Evolutionary conservation across 1,140 invertebrate genomes (phyloP).

Genomic region (Homalodisca vitripennis): DNA sequence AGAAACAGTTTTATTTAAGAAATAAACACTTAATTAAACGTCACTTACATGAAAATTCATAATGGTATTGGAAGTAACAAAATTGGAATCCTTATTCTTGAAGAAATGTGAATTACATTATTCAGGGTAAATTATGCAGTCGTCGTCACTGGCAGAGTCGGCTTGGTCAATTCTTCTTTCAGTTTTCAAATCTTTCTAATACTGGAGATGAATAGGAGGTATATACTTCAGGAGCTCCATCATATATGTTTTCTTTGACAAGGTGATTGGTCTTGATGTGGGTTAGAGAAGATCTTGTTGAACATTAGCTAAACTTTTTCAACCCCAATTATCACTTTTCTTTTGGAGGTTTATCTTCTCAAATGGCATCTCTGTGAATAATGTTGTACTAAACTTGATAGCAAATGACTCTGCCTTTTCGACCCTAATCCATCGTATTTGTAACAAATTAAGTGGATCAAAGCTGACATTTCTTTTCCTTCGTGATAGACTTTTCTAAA

Average conservation of each 20-base stretch:
- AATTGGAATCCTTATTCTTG: too few species aligned
- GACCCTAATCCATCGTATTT: conserved; percentile 23
- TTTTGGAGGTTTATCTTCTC: conserved; percentile 36
- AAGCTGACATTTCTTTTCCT: conserved; percentile 30
- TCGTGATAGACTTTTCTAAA: conserved; percentile 34
- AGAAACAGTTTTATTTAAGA: conserved; percentile 18
- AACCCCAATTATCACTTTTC: conserved; percentile 30
- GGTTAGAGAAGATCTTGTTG: conserved; percentile 36
- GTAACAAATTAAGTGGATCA: conserved; percentile 32
- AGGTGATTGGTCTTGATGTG: conserved; percentile 38
- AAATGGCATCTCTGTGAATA: conserved; percentile 36
- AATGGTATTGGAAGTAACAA: too few species aligned
- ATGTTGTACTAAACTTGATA: conserved; percentile 36
- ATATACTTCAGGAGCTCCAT: conserved; percentile 39
- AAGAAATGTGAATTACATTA: too few species aligned
- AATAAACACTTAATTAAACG: conserved; percentile 1
- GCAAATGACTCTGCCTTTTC: conserved; percentile 22
- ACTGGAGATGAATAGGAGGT: conserved; percentile 35
- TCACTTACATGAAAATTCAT: conserved; percentile 13
- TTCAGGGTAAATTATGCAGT: too few species aligned
- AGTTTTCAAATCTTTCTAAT: conserved; percentile 38
- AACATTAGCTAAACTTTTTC: conserved; percentile 38
- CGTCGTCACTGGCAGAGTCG: not conserved
- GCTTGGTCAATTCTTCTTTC: conserved; percentile 10
- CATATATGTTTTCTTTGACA: conserved; percentile 36